Conservation (phyloP, 2,797 vertebrate genomes). For the Ptychadena robeensis region DNA sequence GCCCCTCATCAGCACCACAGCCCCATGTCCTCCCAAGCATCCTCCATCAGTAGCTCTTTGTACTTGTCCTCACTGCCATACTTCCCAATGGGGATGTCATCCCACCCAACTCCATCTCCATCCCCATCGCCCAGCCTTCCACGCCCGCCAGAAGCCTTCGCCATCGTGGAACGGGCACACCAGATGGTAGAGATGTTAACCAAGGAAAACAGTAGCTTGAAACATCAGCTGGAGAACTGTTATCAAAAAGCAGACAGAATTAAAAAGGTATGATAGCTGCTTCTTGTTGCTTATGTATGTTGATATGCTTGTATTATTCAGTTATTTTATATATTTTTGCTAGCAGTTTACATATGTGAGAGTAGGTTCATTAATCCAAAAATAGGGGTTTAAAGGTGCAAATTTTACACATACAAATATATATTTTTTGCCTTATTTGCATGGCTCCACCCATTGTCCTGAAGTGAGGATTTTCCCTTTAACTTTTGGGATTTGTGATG, state of each 20-base stretch:
- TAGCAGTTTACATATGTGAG: too few species aligned
- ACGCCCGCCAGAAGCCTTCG: constrained; percentile 77
- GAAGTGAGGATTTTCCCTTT: too few species aligned
- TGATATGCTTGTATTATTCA: too few species aligned
- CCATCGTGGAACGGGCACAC: constrained; percentile 81
- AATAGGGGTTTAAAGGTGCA: too few species aligned
- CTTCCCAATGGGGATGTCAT: constrained; percentile 57
- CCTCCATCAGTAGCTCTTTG: constrained; percentile 65
- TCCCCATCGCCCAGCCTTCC: constrained; percentile 66
- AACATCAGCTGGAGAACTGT: constrained; percentile 81
- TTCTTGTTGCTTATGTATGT: too few species aligned
- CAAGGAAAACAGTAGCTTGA: constrained; percentile 80
- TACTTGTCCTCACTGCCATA: constrained; percentile 69
- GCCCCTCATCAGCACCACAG: constrained; percentile 74
- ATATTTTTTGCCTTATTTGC: too few species aligned
- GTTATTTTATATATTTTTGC: too few species aligned
- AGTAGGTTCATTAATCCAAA: too few species aligned
- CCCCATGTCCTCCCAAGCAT: constrained; percentile 78
- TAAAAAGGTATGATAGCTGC: constrained; percentile 75
- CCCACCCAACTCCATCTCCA: constrained; percentile 50
- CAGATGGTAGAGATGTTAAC: constrained; percentile 86
- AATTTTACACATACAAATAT: too few species aligned
- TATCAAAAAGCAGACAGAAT: constrained; percentile 82
- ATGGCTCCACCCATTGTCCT: too few species aligned
- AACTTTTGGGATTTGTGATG: too few species aligned